These are phyloP conservation scores for Formica aserva DNA, from an alignment of 2,888 invertebrate genomes.

Conservation along the genomic window DNA sequence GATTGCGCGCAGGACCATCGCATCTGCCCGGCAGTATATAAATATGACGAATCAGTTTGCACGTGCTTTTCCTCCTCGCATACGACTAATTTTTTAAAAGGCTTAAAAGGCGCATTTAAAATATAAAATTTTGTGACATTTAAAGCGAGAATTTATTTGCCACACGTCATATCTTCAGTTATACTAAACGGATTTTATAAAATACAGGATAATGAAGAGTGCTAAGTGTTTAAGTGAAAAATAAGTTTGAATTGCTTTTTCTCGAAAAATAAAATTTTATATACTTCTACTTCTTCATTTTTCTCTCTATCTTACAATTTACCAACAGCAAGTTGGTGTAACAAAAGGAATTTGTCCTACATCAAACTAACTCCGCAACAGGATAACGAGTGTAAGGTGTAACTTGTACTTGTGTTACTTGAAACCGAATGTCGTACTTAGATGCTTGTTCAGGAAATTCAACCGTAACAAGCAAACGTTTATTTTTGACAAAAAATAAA, in stretches of 20 bases:
- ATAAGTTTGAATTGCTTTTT: neutral
- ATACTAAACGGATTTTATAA: neutral
- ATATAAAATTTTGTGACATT: neutral
- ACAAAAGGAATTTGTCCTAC: neutral
- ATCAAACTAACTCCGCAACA: neutral
- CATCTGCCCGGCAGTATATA: neutral
- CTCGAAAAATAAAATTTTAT: neutral
- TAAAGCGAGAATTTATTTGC: neutral
- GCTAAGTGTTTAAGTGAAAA: neutral
- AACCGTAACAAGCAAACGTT: slow-evolving; percentile 38
- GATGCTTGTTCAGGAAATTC: slow-evolving; percentile 35
- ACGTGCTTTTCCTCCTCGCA: neutral
- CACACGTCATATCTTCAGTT: neutral
- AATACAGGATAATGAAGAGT: neutral
- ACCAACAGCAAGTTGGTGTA: neutral
- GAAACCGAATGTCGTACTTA: slow-evolving; percentile 36
- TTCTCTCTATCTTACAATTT: neutral
- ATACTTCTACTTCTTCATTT: neutral
- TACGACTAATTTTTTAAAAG: slow-evolving; percentile 5
- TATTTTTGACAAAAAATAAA: slow-evolving; percentile 30
- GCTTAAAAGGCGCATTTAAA: neutral
- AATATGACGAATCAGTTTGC: slow-evolving; percentile 24
- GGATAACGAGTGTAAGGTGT: neutral
- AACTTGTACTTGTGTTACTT: neutral
- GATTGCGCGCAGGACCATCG: neutral